These are phyloP conservation scores for Xestia ashworthii DNA, from an alignment of 2,888 invertebrate species.

Conservation along the genomic window DNA sequence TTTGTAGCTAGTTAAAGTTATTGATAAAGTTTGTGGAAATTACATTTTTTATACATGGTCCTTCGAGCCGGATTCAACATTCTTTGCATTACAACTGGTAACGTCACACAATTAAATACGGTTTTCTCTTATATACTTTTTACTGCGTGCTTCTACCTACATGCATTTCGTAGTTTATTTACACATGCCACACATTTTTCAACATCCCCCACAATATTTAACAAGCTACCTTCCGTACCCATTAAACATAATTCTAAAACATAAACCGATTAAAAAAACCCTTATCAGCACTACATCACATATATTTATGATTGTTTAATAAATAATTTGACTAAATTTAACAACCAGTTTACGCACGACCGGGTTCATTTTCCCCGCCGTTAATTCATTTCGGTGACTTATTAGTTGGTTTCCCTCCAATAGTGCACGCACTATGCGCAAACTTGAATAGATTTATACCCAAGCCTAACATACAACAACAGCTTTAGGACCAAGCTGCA, in stretches of 20 bases:
- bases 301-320: slow-evolving; percentile 54
- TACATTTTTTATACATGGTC: neutral
- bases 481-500: slow-evolving; percentile 29
- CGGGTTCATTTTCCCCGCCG: slow-evolving; percentile 47
- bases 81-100: neutral
- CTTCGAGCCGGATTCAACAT: neutral
- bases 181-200: slow-evolving; percentile 24
- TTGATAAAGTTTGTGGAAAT: neutral
- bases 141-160: neutral
- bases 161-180: slow-evolving; percentile 9
- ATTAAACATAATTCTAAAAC: slow-evolving; percentile 38
- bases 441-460: slow-evolving; percentile 70
- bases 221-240: slow-evolving; percentile 10
- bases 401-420: slow-evolving; percentile 65
- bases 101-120: neutral
- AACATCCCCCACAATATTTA: slow-evolving; percentile 28
- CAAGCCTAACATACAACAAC: slow-evolving; percentile 32
- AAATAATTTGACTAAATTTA: slow-evolving; percentile 56
- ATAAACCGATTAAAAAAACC: slow-evolving; percentile 45
- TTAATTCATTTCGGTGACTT: slow-evolving; percentile 66
- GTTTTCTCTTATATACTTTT: slow-evolving; percentile 1
- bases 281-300: slow-evolving; percentile 57
- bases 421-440: slow-evolving; percentile 69
- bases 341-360: slow-evolving; percentile 51
- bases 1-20: neutral